phyloP scores from a whole-genome alignment of 1,140 invertebrate genomes.

The Orius insidiosus region DNA sequence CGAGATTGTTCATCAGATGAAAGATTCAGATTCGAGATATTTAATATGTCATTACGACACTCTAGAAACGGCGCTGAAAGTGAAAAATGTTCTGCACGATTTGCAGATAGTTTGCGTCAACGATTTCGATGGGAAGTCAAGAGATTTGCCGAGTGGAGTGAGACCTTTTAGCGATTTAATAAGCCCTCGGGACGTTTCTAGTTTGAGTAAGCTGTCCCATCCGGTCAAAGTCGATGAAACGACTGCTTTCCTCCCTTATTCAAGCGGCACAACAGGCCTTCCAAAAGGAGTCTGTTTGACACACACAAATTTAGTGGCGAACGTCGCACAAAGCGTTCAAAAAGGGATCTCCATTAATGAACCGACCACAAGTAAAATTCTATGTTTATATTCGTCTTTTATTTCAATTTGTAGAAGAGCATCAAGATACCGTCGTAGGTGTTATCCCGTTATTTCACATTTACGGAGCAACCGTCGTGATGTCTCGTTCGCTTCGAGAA shows the following conservation, averaged over 20 bases:
- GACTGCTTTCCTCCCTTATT: conserved; percentile 29
- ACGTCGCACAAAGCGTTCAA: conserved; percentile 9
- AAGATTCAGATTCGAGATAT: not conserved
- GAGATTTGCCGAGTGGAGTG: not conserved
- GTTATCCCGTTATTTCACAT: conserved; percentile 75
- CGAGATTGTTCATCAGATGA: conserved; percentile 4
- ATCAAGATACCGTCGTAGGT: conserved; percentile 34
- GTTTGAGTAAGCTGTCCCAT: not conserved
- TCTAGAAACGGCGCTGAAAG: not conserved
- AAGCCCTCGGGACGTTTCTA: conserved; percentile 2
- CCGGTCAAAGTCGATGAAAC: not conserved
- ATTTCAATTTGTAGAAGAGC: conserved; percentile 31
- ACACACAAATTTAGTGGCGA: conserved; percentile 41
- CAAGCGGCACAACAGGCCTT: conserved; percentile 57
- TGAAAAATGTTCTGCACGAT: not conserved
- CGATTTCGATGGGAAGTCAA: not conserved
- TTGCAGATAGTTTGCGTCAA: not conserved
- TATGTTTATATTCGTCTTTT: too few relatives aligned
- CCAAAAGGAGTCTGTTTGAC: conserved; percentile 77
- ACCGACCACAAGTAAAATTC: not conserved
- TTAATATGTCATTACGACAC: not conserved
- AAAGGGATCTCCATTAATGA: not conserved
- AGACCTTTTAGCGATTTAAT: conserved; percentile 1
- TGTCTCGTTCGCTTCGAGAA: conserved; percentile 35
- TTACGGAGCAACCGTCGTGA: conserved; percentile 47